Evolutionary conservation across 2,888 invertebrate species (phyloP), one percentile per base, ranked within the genome.

Genomic region (Carabus problematicus): DNA sequence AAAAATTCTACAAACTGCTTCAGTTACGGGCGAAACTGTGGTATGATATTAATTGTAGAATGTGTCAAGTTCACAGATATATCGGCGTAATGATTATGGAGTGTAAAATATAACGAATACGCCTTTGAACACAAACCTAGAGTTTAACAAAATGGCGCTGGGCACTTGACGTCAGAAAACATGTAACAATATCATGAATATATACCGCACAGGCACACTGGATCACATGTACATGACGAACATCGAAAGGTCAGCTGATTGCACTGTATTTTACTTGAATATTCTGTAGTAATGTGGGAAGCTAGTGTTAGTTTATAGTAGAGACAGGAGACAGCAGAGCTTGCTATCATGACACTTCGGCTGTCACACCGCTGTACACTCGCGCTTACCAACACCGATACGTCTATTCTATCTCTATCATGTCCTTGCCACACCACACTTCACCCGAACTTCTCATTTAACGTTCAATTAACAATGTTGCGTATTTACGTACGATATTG

Each of bases 141-240:
- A 42, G 43, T 74, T 74, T 70, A 71, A 74, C 79, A 79, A 79
- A 79, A 79, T 79, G 79, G 79, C 79, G 79, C 74, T 74, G 71
- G 67, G 19, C 55, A 12, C 19, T 56, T 56, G 42, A 54, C 43
- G 42, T 64, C 64, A 64, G 54, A 63, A 63, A 63, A 54, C 43
- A 64, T 18, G 64, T 42, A 64, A 55, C 43, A 64, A 42, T 43
- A 40, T 16, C 60, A 41, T 11, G 11, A 18, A 52, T 52, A 18
- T 16, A 12, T 19, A 14, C 11, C 19, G 16, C 52, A 52, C 52
- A 14, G 52, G n/a, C 52, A 52, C 52, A 18, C 18, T 52, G 52
- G 52, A 16, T 18, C 52, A 29, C 29, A 29, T 29, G 29, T 29
- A 29, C 29, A 29, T 29, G 29, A 29, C 6, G 29, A 29, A 29